Percentiles rank a stretch among this genome's conserved stretches.
Conservation (phyloP, 2,113 vertebrate species). For the Typhlomys cinereus region DNA sequence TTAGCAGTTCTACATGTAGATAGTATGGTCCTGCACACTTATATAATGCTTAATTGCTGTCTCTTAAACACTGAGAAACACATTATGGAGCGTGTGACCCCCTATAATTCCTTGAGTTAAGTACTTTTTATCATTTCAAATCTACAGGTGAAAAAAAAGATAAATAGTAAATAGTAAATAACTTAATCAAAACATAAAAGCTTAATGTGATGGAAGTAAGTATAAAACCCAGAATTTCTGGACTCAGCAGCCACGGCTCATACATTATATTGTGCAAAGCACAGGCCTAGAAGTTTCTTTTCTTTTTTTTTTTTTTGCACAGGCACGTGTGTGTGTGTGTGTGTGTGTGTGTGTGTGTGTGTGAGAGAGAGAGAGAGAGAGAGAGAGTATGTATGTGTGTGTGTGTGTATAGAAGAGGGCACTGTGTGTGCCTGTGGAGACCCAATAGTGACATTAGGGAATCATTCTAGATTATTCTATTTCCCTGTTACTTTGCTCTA, state of each 20-base stretch:
- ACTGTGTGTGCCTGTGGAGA: too few species aligned
- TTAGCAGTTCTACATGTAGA: not conserved
- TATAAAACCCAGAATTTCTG: not conserved
- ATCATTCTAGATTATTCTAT: too few species aligned
- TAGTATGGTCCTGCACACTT: too few species aligned
- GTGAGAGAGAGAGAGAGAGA: too few species aligned
- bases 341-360: too few species aligned
- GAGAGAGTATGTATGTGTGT: too few species aligned
- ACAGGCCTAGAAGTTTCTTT: not conserved
- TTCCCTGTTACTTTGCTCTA: too few species aligned
- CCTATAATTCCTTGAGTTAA: not conserved
- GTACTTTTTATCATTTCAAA: not conserved
- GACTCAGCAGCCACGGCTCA: not conserved
- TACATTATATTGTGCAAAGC: not conserved
- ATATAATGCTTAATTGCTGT: not conserved
- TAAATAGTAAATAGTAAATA: slow-evolving; percentile 38
- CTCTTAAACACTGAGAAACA: not conserved
- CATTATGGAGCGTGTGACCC: not conserved
- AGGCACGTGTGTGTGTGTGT: too few species aligned
- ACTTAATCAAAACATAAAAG: slow-evolving; percentile 54
- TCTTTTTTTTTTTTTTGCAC: too few species aligned
- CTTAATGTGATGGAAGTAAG: not conserved
- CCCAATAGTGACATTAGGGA: too few species aligned
- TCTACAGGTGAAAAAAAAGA: not conserved
- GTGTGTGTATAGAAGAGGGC: too few species aligned